These are phyloP conservation scores for Lampris megalopsis DNA, from an alignment of 2,113 vertebrate genomes.

Conservation along the genomic window DNA sequence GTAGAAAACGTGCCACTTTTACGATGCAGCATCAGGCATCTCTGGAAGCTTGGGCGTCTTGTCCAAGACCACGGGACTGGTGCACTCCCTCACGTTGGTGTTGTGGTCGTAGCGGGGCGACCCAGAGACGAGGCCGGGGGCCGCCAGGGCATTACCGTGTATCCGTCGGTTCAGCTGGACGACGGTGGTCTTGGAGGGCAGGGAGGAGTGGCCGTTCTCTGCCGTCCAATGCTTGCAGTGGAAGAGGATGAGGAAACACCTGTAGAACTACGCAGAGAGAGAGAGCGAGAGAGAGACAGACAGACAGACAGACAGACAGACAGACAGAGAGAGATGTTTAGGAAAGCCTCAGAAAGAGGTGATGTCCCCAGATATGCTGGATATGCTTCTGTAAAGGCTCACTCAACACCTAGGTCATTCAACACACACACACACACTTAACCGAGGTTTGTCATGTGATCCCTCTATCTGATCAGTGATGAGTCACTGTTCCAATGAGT, in stretches of 20 bases:
- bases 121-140: not conserved
- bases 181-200: slow-evolving; percentile 59
- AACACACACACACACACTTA: no score
- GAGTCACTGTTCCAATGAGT: no score
- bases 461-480: no score
- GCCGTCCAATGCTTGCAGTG: slow-evolving; percentile 53
- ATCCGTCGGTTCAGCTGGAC: slow-evolving; percentile 63
- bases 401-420: no score
- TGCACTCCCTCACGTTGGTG: not conserved
- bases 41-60: not conserved
- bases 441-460: no score
- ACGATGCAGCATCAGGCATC: no score
- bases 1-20: not conserved
- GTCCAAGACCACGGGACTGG: not conserved
- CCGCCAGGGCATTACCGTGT: slow-evolving; percentile 7
- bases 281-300: slow-evolving; percentile 19
- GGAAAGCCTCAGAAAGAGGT: no score
- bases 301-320: no score
- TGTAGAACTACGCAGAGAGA: slow-evolving; percentile 71
- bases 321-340: no score
- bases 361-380: no score
- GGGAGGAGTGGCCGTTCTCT: slow-evolving; percentile 52
- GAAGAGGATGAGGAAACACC: slow-evolving; percentile 80
- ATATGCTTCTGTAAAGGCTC: no score
- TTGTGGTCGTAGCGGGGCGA: slow-evolving; percentile 12